phyloP scores from a whole-genome alignment of 2,888 invertebrate species.

The Tinea trinotella region DNA sequence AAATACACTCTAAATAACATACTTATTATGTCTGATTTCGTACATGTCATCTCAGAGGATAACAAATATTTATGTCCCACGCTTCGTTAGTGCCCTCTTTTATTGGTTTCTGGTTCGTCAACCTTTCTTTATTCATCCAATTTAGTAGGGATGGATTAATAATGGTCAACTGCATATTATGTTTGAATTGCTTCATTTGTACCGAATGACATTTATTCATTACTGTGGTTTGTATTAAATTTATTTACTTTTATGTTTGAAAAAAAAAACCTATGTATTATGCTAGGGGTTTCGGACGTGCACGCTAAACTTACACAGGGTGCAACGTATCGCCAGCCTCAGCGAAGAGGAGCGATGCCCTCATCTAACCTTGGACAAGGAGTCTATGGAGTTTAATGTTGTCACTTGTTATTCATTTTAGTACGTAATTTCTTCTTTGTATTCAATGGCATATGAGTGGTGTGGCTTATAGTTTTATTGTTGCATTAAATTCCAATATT shows the following conservation, averaged over 20 bases:
- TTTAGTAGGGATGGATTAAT: background rate
- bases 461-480: background rate
- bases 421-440: slow-evolving; percentile 9
- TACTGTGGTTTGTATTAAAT: background rate
- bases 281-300: background rate
- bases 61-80: background rate
- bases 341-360: slow-evolving; percentile 3
- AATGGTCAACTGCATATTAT: background rate
- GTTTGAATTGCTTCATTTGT: background rate
- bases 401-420: slow-evolving; percentile 4
- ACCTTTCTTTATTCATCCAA: slow-evolving; percentile 7
- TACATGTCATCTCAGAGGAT: too few relatives aligned
- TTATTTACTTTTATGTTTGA: background rate
- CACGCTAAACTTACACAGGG: background rate
- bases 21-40: background rate
- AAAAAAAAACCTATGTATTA: background rate
- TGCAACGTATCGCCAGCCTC: background rate
- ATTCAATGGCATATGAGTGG: slow-evolving; percentile 3
- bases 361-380: slow-evolving; percentile 8
- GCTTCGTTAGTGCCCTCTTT: background rate
- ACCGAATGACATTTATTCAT: background rate
- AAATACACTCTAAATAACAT: background rate
- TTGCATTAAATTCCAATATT: background rate
- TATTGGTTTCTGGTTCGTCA: background rate
- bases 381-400: background rate